phyloP scores from a whole-genome alignment of 2,113 vertebrate genomes.

The Maccullochella peelii region DNA sequence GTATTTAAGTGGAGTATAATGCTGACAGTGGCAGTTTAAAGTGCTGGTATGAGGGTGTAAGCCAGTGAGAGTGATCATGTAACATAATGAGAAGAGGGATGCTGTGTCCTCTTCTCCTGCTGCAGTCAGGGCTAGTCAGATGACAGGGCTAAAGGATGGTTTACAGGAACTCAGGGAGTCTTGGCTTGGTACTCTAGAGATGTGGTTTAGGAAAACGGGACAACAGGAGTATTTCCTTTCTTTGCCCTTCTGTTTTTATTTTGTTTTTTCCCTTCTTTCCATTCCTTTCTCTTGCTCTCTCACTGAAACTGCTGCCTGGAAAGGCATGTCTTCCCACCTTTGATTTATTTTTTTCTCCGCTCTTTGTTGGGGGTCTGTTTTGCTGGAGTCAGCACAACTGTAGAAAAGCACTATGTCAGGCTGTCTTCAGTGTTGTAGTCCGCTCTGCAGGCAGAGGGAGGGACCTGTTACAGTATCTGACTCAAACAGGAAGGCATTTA shows the following conservation, averaged over 20 bases:
- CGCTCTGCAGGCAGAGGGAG: constrained; percentile 36
- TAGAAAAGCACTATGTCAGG: constrained; percentile 48
- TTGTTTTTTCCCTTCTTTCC: constrained; percentile 12
- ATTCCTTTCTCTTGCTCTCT: constrained; percentile 20
- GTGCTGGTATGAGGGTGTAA: constrained; percentile 15
- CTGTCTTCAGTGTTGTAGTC: constrained; percentile 52
- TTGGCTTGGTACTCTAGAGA: constrained; percentile 56
- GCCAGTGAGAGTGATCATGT: constrained; percentile 39
- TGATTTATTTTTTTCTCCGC: constrained; percentile 66
- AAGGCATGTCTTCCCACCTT: constrained; percentile 58
- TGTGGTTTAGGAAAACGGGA: constrained; percentile 77
- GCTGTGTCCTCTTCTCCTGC: constrained; percentile 40
- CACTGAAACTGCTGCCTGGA: constrained; percentile 58
- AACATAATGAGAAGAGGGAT: constrained; percentile 41
- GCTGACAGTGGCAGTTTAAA: constrained; percentile 35
- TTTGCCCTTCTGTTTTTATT: constrained; percentile 62
- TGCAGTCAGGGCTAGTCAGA: constrained; percentile 47
- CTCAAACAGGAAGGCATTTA: constrained; percentile 79
- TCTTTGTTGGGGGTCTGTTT: constrained; percentile 57
- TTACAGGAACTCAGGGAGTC: constrained; percentile 69
- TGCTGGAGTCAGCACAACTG: constrained; percentile 75
- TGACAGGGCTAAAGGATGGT: constrained; percentile 51
- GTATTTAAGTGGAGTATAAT: not conserved
- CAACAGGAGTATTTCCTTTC: constrained; percentile 69
- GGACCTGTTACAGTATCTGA: constrained; percentile 63